Base-by-base conservation (phyloP, 2,888 invertebrate genomes). In the Aradus depressus region DNA sequence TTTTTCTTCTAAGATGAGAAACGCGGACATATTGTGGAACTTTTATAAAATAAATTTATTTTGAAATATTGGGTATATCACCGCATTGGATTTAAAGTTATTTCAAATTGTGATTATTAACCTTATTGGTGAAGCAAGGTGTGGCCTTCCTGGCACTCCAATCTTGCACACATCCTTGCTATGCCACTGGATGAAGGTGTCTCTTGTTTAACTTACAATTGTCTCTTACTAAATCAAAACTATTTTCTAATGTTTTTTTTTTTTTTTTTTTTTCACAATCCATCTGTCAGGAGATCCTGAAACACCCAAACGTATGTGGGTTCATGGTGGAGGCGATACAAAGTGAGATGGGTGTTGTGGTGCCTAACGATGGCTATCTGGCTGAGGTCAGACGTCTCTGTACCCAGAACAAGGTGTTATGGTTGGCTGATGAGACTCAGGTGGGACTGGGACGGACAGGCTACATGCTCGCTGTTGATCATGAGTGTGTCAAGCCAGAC, bases 241-340 rank as follows among this genome's bases (percentile, higher is more conserved):
- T 12, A 6, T 8, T 12, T 2, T n/a, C n/a, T n/a, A n/a, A n/a
- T n/a, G n/a, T n/a, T n/a, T n/a, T n/a, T n/a, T n/a, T n/a, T n/a
- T n/a, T 10, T n/a, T 3, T 18, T 39, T 25, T 41, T 21, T 3
- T 44, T 22, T 44, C 12, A 26, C 21, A 22, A 26, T 42, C 16
- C 23, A n/a, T 43, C 6, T 56, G 49, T 5, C 44, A 71, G 79
- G 74, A 78, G 67, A 76, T 75, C 5, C 66, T 87, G 0, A 70
- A 81, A 64, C 87, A 93, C 65, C 86, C 87, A 0, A 79, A 79
- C 59, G 86, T 90, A 2, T 88, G 88, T 58, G 95, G 90, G 0
- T 95, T 89, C 65, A 93, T 96, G 92, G 86, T 92, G 44, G 95
- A 96, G 67, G 95, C 95, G 1, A 93, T 96, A 59, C 95, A 96